Percentiles rank a stretch among this genome's conserved stretches.
These are phyloP conservation scores for Chaetops frenatus DNA, from an alignment of 2,113 vertebrate species.

Conservation along the genomic window DNA sequence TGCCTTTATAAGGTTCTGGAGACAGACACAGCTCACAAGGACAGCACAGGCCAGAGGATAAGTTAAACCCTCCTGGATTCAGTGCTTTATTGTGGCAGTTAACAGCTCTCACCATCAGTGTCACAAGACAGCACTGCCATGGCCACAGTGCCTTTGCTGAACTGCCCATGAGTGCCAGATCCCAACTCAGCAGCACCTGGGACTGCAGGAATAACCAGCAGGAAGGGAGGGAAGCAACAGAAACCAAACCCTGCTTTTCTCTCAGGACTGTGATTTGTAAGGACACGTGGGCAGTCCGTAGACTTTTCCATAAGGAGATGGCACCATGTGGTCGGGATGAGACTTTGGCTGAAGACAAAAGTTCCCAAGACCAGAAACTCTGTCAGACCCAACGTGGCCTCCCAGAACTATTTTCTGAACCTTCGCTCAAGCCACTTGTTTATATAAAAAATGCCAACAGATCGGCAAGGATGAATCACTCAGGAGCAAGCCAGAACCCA, in stretches of 20 bases:
- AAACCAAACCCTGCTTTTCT: not conserved
- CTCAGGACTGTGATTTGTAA: not conserved
- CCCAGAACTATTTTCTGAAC: not conserved
- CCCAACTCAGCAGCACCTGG: not conserved
- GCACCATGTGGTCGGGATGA: not conserved
- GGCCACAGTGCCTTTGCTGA: not conserved
- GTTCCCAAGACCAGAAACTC: not conserved
- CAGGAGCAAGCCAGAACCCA: not conserved
- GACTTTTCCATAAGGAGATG: not conserved
- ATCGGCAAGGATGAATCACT: slow-evolving; percentile 47
- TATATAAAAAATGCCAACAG: slow-evolving; percentile 14
- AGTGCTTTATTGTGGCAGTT: not conserved
- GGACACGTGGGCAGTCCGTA: not conserved
- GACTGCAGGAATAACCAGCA: not conserved
- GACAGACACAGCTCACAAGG: not conserved
- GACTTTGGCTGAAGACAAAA: not conserved
- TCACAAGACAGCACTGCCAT: fast-evolving
- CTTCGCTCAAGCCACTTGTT: slow-evolving; percentile 22
- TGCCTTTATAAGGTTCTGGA: not conserved
- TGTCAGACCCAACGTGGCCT: not conserved
- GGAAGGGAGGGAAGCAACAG: not conserved
- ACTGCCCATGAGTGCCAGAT: fast-evolving
- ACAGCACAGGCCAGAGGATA: not conserved
- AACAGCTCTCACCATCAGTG: not conserved
- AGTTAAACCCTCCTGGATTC: not conserved